Evolutionary conservation across 2,797 vertebrate species (phyloP), one percentile per base, ranked within the genome.

Genomic region (Monodelphis domestica): DNA sequence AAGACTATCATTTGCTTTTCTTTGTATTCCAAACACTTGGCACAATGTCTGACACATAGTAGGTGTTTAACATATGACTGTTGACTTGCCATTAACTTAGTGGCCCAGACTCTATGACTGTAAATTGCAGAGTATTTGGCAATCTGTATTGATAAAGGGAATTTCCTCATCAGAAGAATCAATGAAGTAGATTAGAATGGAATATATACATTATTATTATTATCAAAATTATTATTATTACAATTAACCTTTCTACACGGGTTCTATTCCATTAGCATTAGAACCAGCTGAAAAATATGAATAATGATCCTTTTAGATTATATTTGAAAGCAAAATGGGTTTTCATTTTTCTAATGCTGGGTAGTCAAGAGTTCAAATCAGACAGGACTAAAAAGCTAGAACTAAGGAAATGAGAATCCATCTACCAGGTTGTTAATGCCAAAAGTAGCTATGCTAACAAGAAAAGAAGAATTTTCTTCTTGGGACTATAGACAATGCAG

Each of bases 291-390:
- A 53, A 87, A 52, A 38, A 51, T 90, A 92, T 12, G 26, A 87
- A 93, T 70, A 89, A 12, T 26, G 90, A 91, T 91, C 89, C 55
- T 51, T 28, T 50, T 89, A 53, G 53, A 91, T 63, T 93, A 21
- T 51, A 53, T 94, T 95, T 93, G 54, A 91, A 24, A 53, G 45
- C 57, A 89, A 89, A n/a, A 2, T 51, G 55, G n/a, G 24, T 89
- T 84, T 84, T 38, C 21, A 78, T 84, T 84, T 84, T 26, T 11
- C 51, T 29, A 89, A 95, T 53, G 38, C 78, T 51, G 54, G 90
- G n/a, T 14, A 94, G 28, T 53, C 89, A 89, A 90, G 33, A 94
- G 14, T 0, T 45, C 50, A 91, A 30, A 24, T 12, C 53, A 94
- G 56, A 52, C 2, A 38, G 50, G 33, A 91, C 17, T 24, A 50